phyloP scores from a whole-genome alignment of 64 coral and sea anemone species.

The Dendrophyllia cribrosa region DNA sequence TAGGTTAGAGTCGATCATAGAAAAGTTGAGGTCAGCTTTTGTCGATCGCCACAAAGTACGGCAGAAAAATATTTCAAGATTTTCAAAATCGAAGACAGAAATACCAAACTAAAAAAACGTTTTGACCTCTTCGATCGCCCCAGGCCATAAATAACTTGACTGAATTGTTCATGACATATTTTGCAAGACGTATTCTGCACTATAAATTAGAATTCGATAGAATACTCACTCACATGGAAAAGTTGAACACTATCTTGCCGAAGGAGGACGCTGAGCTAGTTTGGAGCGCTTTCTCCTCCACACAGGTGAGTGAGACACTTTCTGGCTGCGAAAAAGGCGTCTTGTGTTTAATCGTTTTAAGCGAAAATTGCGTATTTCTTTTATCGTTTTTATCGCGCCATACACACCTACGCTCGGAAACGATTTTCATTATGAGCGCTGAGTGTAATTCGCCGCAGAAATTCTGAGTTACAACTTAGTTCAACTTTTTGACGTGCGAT shows the following conservation, averaged over 20 bases:
- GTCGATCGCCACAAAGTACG: background rate
- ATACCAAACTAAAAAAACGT: background rate
- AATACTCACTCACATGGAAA: background rate
- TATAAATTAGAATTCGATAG: background rate
- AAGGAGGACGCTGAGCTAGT: background rate
- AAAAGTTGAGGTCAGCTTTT: no score
- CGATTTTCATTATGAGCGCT: background rate
- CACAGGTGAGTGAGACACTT: background rate
- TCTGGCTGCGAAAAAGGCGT: background rate
- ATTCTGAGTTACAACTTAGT: no score
- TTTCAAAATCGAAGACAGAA: background rate
- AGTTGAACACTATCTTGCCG: background rate
- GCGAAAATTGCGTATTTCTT: no score
- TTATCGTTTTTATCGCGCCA: no score
- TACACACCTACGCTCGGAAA: background rate
- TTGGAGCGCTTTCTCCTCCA: background rate
- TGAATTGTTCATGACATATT: constrained; percentile 13
- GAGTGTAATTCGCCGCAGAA: background rate
- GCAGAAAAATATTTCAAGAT: background rate
- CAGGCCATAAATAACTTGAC: constrained; percentile 16
- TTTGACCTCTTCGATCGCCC: constrained; percentile 10
- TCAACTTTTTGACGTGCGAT: no score
- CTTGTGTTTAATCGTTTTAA: background rate
- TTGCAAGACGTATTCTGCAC: background rate
- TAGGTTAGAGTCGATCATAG: no score